phyloP scores from a whole-genome alignment of 2,888 invertebrate genomes.

The Meloe dianella region DNA sequence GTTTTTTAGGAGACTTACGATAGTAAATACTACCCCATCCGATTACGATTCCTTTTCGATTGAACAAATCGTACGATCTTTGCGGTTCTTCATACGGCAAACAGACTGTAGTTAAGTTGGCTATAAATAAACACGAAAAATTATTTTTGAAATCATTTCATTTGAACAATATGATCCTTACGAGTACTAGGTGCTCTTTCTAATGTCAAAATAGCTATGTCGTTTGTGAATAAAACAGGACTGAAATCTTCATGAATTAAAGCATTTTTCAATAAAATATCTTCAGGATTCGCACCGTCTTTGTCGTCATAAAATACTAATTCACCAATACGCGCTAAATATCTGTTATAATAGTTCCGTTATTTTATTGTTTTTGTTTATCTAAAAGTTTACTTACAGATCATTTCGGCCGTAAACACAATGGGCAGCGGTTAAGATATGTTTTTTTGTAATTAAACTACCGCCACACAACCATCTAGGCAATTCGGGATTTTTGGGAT shows the following conservation, averaged over 20 bases:
- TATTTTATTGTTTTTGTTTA: slow-evolving; percentile 11
- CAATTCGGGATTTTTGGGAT: slow-evolving; percentile 54
- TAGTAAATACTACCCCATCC: slow-evolving; percentile 82
- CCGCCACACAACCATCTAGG: slow-evolving; percentile 69
- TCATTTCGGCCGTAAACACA: slow-evolving; percentile 69
- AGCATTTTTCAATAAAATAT: slow-evolving; percentile 66
- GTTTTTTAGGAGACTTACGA: slow-evolving; percentile 64
- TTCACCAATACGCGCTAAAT: slow-evolving; percentile 77
- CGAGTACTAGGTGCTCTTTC: slow-evolving; percentile 45
- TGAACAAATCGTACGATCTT: slow-evolving; percentile 63
- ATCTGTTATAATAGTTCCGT: slow-evolving; percentile 56
- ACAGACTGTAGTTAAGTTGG: slow-evolving; percentile 74
- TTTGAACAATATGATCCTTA: slow-evolving; percentile 54
- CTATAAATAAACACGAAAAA: slow-evolving; percentile 59
- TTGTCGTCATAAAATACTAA: slow-evolving; percentile 70
- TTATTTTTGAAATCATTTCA: slow-evolving; percentile 15
- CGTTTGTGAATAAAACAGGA: slow-evolving; percentile 69
- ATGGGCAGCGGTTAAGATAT: slow-evolving; percentile 81
- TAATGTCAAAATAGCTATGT: slow-evolving; percentile 78
- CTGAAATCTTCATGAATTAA: slow-evolving; percentile 74
- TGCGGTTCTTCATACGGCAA: slow-evolving; percentile 68
- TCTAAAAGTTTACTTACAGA: slow-evolving; percentile 61
- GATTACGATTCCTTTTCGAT: slow-evolving; percentile 72
- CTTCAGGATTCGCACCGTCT: slow-evolving; percentile 68
- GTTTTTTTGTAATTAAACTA: slow-evolving; percentile 68